Evolutionary conservation across 2,113 vertebrate species (phyloP).

Genomic region (Tachysurus fulvidraco): DNA sequence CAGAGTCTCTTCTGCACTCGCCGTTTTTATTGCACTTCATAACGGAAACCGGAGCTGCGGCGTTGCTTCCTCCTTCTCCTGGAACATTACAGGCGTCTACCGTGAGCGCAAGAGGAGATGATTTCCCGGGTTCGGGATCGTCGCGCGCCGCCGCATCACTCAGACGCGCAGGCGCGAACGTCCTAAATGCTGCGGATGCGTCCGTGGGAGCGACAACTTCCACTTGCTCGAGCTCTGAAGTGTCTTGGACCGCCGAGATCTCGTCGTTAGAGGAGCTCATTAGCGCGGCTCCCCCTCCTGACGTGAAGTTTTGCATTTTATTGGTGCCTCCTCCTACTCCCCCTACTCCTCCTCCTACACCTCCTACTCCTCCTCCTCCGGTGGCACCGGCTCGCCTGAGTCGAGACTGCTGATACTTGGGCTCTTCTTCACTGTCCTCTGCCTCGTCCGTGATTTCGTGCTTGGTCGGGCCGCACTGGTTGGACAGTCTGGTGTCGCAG

Average conservation of each 20-base stretch:
- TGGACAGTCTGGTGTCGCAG: constrained; percentile 45
- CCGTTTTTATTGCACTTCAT: constrained; percentile 84
- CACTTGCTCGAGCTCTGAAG: constrained; percentile 48
- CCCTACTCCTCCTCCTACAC: neutral
- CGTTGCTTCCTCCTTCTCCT: constrained; percentile 67
- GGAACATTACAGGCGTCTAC: constrained; percentile 65
- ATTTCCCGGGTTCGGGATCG: constrained; percentile 63
- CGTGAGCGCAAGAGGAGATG: constrained; percentile 57
- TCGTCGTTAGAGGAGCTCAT: constrained; percentile 71
- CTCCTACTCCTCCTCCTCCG: constrained; percentile 58
- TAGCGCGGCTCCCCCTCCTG: constrained; percentile 77
- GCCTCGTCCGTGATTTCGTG: constrained; percentile 70
- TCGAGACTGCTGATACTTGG: constrained; percentile 71
- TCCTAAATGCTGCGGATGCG: constrained; percentile 65
- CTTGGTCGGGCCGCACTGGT: constrained; percentile 46
- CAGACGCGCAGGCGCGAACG: constrained; percentile 64
- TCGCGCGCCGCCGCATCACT: constrained; percentile 72
- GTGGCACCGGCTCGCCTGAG: constrained; percentile 71
- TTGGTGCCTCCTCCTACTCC: constrained; percentile 66
- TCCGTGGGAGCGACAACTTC: constrained; percentile 65
- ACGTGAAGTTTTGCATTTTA: constrained; percentile 76
- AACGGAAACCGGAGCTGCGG: constrained; percentile 66
- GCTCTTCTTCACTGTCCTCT: constrained; percentile 73
- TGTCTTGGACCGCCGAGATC: constrained; percentile 65
- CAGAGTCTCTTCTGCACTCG: constrained; percentile 78